phyloP scores from a whole-genome alignment of 1,140 invertebrate genomes.

The Zaprionus tsacasi region DNA sequence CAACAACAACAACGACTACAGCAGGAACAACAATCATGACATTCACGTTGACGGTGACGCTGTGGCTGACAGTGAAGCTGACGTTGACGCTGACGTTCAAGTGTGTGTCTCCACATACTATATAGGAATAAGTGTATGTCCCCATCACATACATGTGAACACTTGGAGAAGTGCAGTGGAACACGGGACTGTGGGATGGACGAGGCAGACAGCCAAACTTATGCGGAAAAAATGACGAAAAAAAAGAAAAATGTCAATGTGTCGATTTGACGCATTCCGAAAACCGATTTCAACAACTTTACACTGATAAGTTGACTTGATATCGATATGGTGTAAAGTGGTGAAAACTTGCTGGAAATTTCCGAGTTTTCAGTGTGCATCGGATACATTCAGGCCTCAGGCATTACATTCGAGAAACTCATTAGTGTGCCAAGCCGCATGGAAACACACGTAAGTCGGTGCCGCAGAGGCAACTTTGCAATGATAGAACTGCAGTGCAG shows the following conservation, averaged over 20 bases:
- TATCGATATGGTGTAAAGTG: background rate
- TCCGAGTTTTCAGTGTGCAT: background rate
- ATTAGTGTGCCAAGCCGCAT: slow-evolving; percentile 34
- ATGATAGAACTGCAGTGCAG: background rate
- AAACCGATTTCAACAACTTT: slow-evolving; percentile 8
- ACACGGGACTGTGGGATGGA: background rate
- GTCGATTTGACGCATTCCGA: slow-evolving; percentile 22
- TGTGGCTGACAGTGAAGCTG: slow-evolving; percentile 38
- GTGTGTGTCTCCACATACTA: slow-evolving; percentile 25
- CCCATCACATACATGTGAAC: slow-evolving; percentile 6
- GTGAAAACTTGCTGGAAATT: background rate
- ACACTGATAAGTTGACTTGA: background rate
- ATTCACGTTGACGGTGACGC: slow-evolving; percentile 20
- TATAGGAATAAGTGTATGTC: background rate
- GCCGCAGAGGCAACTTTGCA: background rate
- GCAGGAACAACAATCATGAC: slow-evolving; percentile 9
- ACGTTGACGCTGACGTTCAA: slow-evolving; percentile 42
- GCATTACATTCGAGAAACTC: slow-evolving; percentile 17
- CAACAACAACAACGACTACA: slow-evolving; percentile 5
- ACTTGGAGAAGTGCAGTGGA: slow-evolving; percentile 15
- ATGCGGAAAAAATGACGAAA: slow-evolving; percentile 11
- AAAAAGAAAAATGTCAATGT: slow-evolving; percentile 22
- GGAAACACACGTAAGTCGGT: slow-evolving; percentile 23
- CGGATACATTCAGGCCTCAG: background rate
- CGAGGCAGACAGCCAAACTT: slow-evolving; percentile 23